phyloP scores from a whole-genome alignment of 2,113 vertebrate species.

The Takifugu flavidus region DNA sequence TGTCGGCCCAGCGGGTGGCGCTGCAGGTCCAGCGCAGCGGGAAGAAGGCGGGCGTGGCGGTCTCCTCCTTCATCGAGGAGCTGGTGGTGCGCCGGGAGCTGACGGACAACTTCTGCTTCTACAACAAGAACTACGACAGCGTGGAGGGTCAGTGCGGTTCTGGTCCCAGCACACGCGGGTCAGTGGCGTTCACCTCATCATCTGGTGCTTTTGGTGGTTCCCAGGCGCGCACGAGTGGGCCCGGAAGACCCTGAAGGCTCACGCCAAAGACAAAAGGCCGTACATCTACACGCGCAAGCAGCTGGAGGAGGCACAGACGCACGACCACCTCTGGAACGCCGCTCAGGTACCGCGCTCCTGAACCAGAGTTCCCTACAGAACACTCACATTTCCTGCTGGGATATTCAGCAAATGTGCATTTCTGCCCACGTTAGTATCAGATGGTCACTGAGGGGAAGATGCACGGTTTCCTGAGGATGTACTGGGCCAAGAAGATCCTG shows the following conservation, averaged over 20 bases:
- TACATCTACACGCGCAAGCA: slow-evolving; percentile 75
- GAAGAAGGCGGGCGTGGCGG: slow-evolving; percentile 57
- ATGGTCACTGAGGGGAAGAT: slow-evolving; percentile 86
- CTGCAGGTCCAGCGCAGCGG: slow-evolving; percentile 74
- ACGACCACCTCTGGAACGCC: slow-evolving; percentile 84
- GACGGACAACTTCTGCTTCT: slow-evolving; percentile 91
- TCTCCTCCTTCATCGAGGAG: slow-evolving; percentile 80
- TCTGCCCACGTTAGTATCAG: slow-evolving; percentile 67
- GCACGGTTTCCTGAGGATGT: slow-evolving; percentile 88
- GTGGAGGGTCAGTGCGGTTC: slow-evolving; percentile 73
- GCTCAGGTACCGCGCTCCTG: slow-evolving; percentile 67
- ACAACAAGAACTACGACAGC: slow-evolving; percentile 85
- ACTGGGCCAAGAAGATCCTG: slow-evolving; percentile 93
- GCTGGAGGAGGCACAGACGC: slow-evolving; percentile 78
- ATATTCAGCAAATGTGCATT: background rate
- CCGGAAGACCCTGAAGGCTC: slow-evolving; percentile 80
- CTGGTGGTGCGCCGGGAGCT: slow-evolving; percentile 85
- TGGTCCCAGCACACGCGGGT: background rate
- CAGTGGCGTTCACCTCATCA: background rate
- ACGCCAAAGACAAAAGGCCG: slow-evolving; percentile 75
- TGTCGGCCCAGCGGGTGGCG: slow-evolving; percentile 83
- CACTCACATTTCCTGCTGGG: background rate
- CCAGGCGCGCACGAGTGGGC: slow-evolving; percentile 79
- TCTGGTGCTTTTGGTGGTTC: background rate
- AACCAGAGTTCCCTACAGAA: background rate